Conservation (phyloP, 1,140 invertebrate genomes). For the Charaxes varanes region DNA sequence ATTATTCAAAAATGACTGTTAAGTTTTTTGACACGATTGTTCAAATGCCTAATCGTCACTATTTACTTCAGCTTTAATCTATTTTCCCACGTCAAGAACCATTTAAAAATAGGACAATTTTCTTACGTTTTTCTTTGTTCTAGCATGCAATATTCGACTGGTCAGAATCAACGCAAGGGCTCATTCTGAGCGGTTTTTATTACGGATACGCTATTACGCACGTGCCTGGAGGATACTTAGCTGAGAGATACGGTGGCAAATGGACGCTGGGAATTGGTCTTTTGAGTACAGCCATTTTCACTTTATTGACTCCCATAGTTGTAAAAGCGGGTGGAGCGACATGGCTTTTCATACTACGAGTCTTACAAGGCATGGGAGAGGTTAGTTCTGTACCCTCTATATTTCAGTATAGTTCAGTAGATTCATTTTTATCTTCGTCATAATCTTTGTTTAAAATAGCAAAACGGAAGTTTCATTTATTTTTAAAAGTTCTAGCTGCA, state of each 20-base stretch:
- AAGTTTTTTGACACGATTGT: too few relatives aligned
- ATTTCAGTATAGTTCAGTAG: too few relatives aligned
- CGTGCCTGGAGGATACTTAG: conserved; percentile 76
- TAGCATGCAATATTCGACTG: conserved; percentile 74
- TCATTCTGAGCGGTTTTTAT: conserved; percentile 76
- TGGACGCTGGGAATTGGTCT: conserved; percentile 77
- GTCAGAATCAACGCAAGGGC: conserved; percentile 76
- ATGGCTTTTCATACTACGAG: conserved; percentile 77
- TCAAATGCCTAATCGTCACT: too few relatives aligned
- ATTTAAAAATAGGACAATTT: too few relatives aligned
- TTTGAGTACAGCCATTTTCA: conserved; percentile 76
- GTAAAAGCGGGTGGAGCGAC: conserved; percentile 71
- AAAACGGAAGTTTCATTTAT: background rate
- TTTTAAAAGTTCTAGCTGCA: background rate
- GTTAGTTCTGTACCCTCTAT: too few relatives aligned
- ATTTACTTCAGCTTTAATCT: too few relatives aligned
- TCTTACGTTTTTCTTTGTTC: conserved; percentile 28
- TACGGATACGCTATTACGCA: conserved; percentile 79
- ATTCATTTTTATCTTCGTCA: too few relatives aligned
- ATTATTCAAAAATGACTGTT: too few relatives aligned
- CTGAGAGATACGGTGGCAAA: conserved; percentile 77
- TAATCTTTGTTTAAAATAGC: too few relatives aligned
- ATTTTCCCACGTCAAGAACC: background rate
- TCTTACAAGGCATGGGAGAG: conserved; percentile 82
- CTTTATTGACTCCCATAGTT: conserved; percentile 71